phyloP scores from a whole-genome alignment of 2,888 invertebrate genomes.

The Pachliopta kotzebuea region DNA sequence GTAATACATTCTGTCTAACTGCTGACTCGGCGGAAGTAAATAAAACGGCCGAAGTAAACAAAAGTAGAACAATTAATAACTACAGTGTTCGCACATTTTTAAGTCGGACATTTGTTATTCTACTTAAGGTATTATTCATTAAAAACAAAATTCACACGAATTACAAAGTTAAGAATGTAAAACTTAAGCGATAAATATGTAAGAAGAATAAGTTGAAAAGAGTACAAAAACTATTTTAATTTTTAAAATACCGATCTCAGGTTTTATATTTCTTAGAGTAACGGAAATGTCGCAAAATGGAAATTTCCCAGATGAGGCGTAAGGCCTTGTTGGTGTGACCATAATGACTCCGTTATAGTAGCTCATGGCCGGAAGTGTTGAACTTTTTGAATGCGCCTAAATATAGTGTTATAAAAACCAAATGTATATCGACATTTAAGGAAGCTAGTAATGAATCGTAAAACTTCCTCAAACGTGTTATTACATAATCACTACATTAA shows the following conservation, averaged over 20 bases:
- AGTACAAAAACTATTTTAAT: not conserved
- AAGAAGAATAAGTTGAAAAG: not conserved
- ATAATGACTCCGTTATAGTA: not conserved
- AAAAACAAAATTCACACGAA: not conserved
- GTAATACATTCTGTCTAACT: not conserved
- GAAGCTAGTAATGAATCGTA: not conserved
- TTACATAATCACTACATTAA: too few relatives aligned
- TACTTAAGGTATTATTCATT: not conserved
- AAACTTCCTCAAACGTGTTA: too few relatives aligned
- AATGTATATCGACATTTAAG: not conserved
- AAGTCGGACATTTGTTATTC: not conserved
- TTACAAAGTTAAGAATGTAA: not conserved
- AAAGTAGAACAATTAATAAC: not conserved
- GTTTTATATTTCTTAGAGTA: not conserved
- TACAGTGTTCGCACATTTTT: not conserved
- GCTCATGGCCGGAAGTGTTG: not conserved
- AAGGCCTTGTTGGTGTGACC: conserved; percentile 11
- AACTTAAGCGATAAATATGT: not conserved
- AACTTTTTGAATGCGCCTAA: not conserved
- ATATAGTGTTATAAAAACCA: not conserved
- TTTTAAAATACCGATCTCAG: not conserved
- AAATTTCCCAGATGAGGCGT: conserved; percentile 10
- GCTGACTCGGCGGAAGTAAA: not conserved
- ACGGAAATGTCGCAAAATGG: conserved; percentile 4
- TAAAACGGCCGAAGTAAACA: not conserved